These are phyloP conservation scores for Percopsis transmontana DNA, from an alignment of 2,113 vertebrate species.

Conservation along the genomic window DNA sequence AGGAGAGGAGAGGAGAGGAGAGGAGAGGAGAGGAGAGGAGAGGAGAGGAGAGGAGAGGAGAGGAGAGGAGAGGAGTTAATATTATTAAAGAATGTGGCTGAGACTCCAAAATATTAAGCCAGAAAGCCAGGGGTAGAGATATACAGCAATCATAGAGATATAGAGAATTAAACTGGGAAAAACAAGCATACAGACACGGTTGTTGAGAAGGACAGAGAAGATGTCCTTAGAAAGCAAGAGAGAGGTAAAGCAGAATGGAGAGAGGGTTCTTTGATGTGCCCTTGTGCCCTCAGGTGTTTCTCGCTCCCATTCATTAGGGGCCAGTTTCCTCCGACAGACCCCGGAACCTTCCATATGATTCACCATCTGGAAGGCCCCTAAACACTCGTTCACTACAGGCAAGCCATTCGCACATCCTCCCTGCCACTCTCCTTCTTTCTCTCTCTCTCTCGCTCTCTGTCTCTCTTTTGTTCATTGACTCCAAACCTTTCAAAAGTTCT, in stretches of 20 bases:
- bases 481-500: no score
- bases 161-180: neutral
- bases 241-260: neutral
- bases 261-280: constrained; percentile 70
- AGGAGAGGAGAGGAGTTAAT: neutral
- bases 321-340: constrained; percentile 42
- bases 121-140: no score
- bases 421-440: neutral
- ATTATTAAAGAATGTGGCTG: no score
- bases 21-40: neutral
- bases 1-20: neutral
- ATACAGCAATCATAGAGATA: no score
- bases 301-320: constrained; percentile 74
- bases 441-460: neutral
- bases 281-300: constrained; percentile 75
- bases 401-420: constrained; percentile 23
- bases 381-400: constrained; percentile 48
- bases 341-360: constrained; percentile 59
- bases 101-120: no score
- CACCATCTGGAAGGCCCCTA: constrained; percentile 69
- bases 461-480: neutral
- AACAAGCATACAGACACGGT: neutral
- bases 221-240: neutral
- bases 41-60: neutral
- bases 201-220: neutral